These are phyloP conservation scores for Phallusia fumigata DNA, from an alignment of 23 tunicate species.

Conservation along the genomic window DNA sequence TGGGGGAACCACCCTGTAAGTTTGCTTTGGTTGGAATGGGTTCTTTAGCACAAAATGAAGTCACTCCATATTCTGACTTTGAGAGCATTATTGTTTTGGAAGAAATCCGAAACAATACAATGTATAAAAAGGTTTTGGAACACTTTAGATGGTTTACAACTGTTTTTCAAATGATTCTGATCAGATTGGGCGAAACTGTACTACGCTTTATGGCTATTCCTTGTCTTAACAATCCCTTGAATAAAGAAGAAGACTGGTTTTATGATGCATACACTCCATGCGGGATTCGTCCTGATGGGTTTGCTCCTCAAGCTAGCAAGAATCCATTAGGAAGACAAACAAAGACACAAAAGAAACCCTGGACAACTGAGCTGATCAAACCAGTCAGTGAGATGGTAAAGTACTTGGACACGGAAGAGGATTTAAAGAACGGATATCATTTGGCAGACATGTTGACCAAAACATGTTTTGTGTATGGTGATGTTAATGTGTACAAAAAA, in stretches of 20 bases:
- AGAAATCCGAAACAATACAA: slow-evolving; percentile 7
- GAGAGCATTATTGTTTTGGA: slow-evolving; percentile 34
- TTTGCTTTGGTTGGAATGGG: slow-evolving; percentile 31
- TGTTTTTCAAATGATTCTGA: slow-evolving; percentile 22
- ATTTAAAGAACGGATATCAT: slow-evolving; percentile 30
- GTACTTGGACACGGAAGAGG: slow-evolving; percentile 6
- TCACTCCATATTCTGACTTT: slow-evolving; percentile 43
- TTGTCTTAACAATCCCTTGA: background rate
- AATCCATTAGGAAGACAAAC: slow-evolving; percentile 49
- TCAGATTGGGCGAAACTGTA: slow-evolving; percentile 40
- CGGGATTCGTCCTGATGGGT: slow-evolving; percentile 50
- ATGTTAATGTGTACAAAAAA: background rate
- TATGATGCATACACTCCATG: slow-evolving; percentile 36
- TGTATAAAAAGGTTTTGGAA: slow-evolving; percentile 20
- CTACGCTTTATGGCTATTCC: slow-evolving; percentile 27
- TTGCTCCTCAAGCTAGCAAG: slow-evolving; percentile 47
- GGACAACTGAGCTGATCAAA: slow-evolving; percentile 29
- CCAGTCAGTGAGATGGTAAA: slow-evolving; percentile 36
- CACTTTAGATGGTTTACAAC: slow-evolving; percentile 37
- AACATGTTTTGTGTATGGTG: slow-evolving; percentile 44
- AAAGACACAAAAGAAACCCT: slow-evolving; percentile 12
- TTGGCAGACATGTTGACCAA: slow-evolving; percentile 31
- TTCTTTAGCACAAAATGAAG: slow-evolving; percentile 24
- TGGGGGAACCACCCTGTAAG: slow-evolving; percentile 31
- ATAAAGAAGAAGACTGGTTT: slow-evolving; percentile 23